A percentile compares a stretch with the other conserved stretches of the same genome.
Conservation (phyloP, 1,140 invertebrate species). For the Dendrolimus kikuchii region DNA sequence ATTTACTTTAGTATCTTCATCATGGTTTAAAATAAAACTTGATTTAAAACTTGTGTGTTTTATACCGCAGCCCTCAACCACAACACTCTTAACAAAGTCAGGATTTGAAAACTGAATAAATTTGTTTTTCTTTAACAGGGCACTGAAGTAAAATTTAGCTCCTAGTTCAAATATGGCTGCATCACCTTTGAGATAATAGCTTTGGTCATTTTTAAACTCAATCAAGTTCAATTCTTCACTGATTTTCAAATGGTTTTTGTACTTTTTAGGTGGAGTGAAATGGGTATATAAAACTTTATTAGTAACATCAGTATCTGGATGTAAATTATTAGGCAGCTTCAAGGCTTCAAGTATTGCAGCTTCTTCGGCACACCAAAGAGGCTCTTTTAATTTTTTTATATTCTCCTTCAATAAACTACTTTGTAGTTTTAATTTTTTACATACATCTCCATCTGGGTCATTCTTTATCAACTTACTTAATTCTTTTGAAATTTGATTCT, state of each 20-base stretch:
- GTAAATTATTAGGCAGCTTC: slow-evolving; percentile 77
- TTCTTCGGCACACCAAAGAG: slow-evolving; percentile 76
- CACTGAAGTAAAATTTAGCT: slow-evolving; percentile 70
- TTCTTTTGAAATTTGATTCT: slow-evolving; percentile 43
- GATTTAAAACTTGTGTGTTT: slow-evolving; percentile 70
- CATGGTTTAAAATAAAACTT: slow-evolving; percentile 73
- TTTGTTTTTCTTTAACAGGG: slow-evolving; percentile 60
- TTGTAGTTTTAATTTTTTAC: slow-evolving; percentile 71
- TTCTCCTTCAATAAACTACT: slow-evolving; percentile 74
- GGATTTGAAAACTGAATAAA: slow-evolving; percentile 75
- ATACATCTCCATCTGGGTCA: slow-evolving; percentile 46
- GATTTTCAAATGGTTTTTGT: slow-evolving; percentile 74
- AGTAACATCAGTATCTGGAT: slow-evolving; percentile 73
- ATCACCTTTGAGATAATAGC: slow-evolving; percentile 76
- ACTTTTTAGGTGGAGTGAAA: slow-evolving; percentile 34
- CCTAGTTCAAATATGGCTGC: slow-evolving; percentile 78
- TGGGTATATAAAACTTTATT: slow-evolving; percentile 63
- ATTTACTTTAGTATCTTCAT: slow-evolving; percentile 61
- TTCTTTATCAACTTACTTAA: slow-evolving; percentile 44
- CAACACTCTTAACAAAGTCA: slow-evolving; percentile 78
- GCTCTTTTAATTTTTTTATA: slow-evolving; percentile 71
- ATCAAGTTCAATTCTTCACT: slow-evolving; percentile 70
- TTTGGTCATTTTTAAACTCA: slow-evolving; percentile 73
- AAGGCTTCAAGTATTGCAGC: slow-evolving; percentile 72
- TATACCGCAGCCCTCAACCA: slow-evolving; percentile 79